Evolutionary conservation across 2,113 vertebrate species (phyloP), one percentile per base, ranked within the genome.

Genomic region (Actenoides lindsayi): DNA sequence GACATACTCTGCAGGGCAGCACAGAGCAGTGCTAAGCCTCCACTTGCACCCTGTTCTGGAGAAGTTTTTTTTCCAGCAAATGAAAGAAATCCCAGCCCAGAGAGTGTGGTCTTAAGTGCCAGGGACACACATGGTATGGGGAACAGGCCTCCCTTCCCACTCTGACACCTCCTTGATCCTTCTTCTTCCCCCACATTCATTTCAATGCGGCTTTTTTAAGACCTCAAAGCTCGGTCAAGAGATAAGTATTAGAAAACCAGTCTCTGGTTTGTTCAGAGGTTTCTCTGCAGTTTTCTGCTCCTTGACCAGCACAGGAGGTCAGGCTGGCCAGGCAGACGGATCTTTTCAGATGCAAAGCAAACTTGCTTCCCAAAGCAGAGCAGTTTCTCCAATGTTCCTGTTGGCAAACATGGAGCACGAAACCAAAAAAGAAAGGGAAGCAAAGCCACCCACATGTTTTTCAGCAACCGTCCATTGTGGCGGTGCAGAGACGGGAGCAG

Each of bases 401-500:
- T 62, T 54, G 28, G n/a, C 39, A 76, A 76, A 46, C 28, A n/a
- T 5, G 10, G n/a, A 46, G 7, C 1, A 2, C 10, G 19, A 68
- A 90, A 53, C 1, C 27, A 39, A 51, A 74, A 31, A 27, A 27
- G 35, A 51, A 57, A 25, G 5, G 13, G 42, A 67, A 59, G 44
- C 16, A 63, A 90, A 79, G 28, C 5, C 1, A 3, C 23, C 35
- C 14, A 13, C 18, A 1, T 9, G 7, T 19, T 59, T 84, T 71
- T 42, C n/a, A 56, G 56, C 30, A 48, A 25, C 27, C 0, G 1
- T 23, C 21, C 13, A 10, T 8, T 44, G 50, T 37, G 57, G 50
- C 0, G 1, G 21, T 20, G 33, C 0, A 2, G 21, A 64, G 24
- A 39, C 8, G 21, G 35, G 16, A 73, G 67, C 24, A n/a, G 57